Base-by-base conservation (phyloP, 1,140 invertebrate species). In the Euura lappo region DNA sequence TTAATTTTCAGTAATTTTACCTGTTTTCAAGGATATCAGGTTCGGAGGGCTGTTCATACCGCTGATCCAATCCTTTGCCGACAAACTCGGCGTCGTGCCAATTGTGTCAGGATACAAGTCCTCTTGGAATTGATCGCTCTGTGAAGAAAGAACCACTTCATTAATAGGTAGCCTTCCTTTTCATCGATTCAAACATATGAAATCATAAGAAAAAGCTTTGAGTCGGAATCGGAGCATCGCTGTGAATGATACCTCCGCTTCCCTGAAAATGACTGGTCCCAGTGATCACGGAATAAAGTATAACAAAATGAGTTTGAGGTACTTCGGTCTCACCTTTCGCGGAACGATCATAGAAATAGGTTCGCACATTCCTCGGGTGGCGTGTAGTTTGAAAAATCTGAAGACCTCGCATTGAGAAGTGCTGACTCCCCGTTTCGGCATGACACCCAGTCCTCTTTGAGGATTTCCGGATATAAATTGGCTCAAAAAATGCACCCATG, bases 281-380 rank as follows among this genome's bases (percentile, higher is more conserved):
- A 28, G 28, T 28, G 28, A 28, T 28, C 28, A 60, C 65, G 6
- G 7, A 67, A 11, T 68, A 11, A 10, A 71, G 8, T 66, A 44
- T 72, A 6, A 71, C 43, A 4, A 71, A 70, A 65, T 28, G 28
- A 28, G 28, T 28, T 28, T 28, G 28, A 28, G 28, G 28, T 28
- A 28, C 28, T 28, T 28, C 28, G 28, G 28, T 72, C 79, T 83
- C 81, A 93, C 93, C 88, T 94, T 97, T 78, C 97, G 89, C 4
- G 97, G 97, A 47, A 97, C 96, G 75, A 98, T 97, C 96, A 98
- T 98, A 4, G 96, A 94, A 75, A 98, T 93, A 28, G 96, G 96
- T 84, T 98, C 96, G 84, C 95, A 95, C 65, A 96, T 88, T 42
- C 93, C 93, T 73, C 95, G 92, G 45, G 93, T 95, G 0, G 96